Conservation (phyloP, 2,113 vertebrate genomes). For the Oreochromis tanganicae region DNA sequence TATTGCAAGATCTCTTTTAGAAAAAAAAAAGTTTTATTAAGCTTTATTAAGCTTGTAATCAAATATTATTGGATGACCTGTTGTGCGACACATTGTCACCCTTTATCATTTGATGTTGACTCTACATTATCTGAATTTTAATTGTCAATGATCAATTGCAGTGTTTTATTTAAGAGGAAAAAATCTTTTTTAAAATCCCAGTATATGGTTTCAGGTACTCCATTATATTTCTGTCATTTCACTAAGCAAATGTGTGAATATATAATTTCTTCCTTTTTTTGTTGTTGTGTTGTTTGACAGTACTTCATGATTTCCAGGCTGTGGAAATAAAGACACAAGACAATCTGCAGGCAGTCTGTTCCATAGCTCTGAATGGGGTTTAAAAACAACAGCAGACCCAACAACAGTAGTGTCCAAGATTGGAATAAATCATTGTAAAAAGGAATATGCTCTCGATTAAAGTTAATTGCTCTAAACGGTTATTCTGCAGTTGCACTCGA, state of each 20-base stretch:
- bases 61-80: background rate
- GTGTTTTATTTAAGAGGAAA: background rate
- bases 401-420: background rate
- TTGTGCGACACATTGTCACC: background rate
- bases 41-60: slow-evolving; percentile 4
- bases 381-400: background rate
- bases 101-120: background rate
- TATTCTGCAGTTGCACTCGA: background rate
- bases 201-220: background rate
- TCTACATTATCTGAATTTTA: background rate
- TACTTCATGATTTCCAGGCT: slow-evolving; percentile 33
- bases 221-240: background rate
- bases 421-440: background rate
- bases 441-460: background rate
- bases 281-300: slow-evolving; percentile 36
- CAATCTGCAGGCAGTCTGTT: background rate
- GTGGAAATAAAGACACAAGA: slow-evolving; percentile 54
- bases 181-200: background rate
- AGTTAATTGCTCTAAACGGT: background rate
- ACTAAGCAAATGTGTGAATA: slow-evolving; percentile 15
- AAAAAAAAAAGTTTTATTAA: background rate
- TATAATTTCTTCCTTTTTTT: slow-evolving; percentile 5
- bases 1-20: background rate
- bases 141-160: background rate
- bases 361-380: background rate